Percentiles rank a stretch among this genome's conserved stretches.
These are phyloP conservation scores for Triplophysa yarkandensis DNA, from an alignment of 2,797 vertebrate species.

Conservation along the genomic window DNA sequence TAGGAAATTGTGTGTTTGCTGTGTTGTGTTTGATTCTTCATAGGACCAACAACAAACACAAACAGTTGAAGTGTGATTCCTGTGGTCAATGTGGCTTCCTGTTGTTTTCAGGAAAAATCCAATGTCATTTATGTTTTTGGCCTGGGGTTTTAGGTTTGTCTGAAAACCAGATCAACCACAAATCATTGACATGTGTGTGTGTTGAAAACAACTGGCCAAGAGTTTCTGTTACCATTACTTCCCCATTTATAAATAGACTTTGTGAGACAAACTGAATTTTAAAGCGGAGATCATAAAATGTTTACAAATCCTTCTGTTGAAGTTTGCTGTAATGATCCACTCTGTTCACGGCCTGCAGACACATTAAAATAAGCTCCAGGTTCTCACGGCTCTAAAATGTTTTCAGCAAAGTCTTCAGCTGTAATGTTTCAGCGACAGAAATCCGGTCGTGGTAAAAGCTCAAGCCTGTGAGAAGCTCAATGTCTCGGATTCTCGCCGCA, in stretches of 20 bases:
- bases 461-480: slow-evolving; percentile 90
- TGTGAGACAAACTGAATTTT: slow-evolving; percentile 1
- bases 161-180: neutral
- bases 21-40: neutral
- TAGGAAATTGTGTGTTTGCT: no score
- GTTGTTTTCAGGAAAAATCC: neutral
- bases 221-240: neutral
- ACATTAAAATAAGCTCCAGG: neutral
- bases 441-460: slow-evolving; percentile 88
- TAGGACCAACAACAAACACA: neutral
- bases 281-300: neutral
- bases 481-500: slow-evolving; percentile 82
- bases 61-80: neutral
- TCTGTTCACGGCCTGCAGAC: neutral
- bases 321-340: neutral
- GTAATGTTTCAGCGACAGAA: slow-evolving; percentile 82
- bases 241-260: neutral
- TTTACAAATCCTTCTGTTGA: neutral
- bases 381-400: slow-evolving; percentile 61
- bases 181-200: slow-evolving; percentile 28
- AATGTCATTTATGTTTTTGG: neutral
- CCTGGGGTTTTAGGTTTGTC: neutral
- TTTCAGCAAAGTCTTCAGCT: slow-evolving; percentile 87
- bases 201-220: neutral
- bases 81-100: neutral